A percentile compares a stretch with the other conserved stretches of the same genome.
Evolutionary conservation across 1,140 invertebrate genomes (phyloP).

Genomic region (Hylyphantes graminicola): DNA sequence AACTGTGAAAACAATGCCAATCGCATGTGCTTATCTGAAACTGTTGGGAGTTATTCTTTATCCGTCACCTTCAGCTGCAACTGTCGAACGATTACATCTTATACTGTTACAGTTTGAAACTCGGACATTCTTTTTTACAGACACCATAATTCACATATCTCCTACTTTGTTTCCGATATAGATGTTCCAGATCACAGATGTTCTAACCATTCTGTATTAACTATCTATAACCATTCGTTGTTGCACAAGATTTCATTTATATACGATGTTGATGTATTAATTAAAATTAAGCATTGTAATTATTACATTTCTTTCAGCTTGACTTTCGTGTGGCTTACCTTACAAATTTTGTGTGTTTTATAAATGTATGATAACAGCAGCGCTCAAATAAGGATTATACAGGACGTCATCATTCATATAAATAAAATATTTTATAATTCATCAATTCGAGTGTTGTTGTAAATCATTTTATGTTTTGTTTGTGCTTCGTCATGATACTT

Average conservation of each 20-base stretch:
- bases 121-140: too few species aligned
- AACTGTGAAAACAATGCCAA: too few species aligned
- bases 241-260: slow-evolving; percentile 12
- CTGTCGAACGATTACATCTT: too few species aligned
- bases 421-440: slow-evolving; percentile 54
- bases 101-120: too few species aligned
- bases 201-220: too few species aligned
- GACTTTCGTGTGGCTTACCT: slow-evolving; percentile 18
- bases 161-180: too few species aligned
- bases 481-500: neutral
- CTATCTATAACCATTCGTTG: too few species aligned
- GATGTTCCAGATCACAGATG: too few species aligned
- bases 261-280: neutral
- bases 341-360: slow-evolving; percentile 42
- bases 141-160: too few species aligned
- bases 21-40: too few species aligned
- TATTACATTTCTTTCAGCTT: slow-evolving; percentile 10
- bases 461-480: neutral
- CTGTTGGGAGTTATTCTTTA: too few species aligned
- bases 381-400: slow-evolving; percentile 48
- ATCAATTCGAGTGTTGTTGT: neutral
- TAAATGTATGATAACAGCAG: slow-evolving; percentile 50
- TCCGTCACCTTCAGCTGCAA: too few species aligned
- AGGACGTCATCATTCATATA: slow-evolving; percentile 31
- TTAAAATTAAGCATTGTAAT: slow-evolving; percentile 17